Conservation (phyloP, 2,113 vertebrate species). For the Antennarius striatus region DNA sequence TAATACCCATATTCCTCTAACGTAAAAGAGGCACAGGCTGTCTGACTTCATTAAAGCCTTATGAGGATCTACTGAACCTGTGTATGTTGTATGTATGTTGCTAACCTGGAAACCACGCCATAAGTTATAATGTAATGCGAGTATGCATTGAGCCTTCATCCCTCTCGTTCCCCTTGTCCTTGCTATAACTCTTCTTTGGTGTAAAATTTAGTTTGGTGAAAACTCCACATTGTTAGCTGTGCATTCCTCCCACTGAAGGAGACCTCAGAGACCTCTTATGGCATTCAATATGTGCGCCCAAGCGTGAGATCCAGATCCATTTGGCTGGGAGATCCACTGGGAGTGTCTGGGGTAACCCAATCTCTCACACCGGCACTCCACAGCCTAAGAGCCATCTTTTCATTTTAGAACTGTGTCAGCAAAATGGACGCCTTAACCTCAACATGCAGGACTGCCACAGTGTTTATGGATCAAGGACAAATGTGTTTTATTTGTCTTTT, state of each 20-base stretch:
- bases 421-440: slow-evolving; percentile 66
- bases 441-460: slow-evolving; percentile 10
- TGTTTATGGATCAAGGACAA: slow-evolving; percentile 33
- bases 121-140: slow-evolving; percentile 35
- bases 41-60: slow-evolving; percentile 70
- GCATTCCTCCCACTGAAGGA: slow-evolving; percentile 75
- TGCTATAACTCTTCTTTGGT: slow-evolving; percentile 66
- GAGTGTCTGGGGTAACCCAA: slow-evolving; percentile 80
- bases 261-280: slow-evolving; percentile 79
- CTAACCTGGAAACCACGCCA: slow-evolving; percentile 21
- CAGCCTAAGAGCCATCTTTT: slow-evolving; percentile 75
- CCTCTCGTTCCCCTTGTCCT: slow-evolving; percentile 50
- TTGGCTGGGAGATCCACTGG: slow-evolving; percentile 74
- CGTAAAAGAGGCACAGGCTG: slow-evolving; percentile 49
- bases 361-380: slow-evolving; percentile 74
- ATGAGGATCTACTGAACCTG: slow-evolving; percentile 58
- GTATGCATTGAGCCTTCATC: slow-evolving; percentile 39
- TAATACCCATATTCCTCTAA: slow-evolving; percentile 48
- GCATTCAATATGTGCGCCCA: slow-evolving; percentile 80
- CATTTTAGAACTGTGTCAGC: slow-evolving; percentile 72
- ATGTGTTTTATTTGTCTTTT: slow-evolving; percentile 20
- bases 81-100: slow-evolving; percentile 36
- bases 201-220: slow-evolving; percentile 76
- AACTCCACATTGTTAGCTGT: slow-evolving; percentile 76
- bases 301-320: slow-evolving; percentile 81